Base-by-base conservation (phyloP, 2,888 invertebrate species). In the Masnerella sp. region DNA sequence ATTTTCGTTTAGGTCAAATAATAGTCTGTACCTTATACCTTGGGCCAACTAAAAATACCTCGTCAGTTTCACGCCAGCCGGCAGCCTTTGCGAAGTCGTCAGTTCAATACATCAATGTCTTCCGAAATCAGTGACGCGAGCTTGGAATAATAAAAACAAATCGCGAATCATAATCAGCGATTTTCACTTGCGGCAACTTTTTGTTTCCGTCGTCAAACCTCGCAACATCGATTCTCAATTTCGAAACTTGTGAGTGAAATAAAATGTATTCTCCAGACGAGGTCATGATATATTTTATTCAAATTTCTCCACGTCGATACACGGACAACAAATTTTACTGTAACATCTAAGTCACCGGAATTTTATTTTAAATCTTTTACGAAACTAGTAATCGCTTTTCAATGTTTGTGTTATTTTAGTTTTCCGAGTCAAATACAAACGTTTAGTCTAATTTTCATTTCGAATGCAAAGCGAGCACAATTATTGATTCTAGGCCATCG, bases 1-100 rank as follows among this genome's bases (percentile, higher is more conserved):
- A 59, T 59, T 45, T 59, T 59, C 25, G 45, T 45, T 45, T 36
- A 43, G 59, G 58, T 43, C 43, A 43, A 30, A 58, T 58, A 58
- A 43, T 58, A 43, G 15, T 18, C 20, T 43, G 42, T 58, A 58
- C 56, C 56, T 38, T 38, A 22, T 42, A 45, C 18, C 43, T 40
- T 15, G 38, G 17, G 52, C 52, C 28, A 32, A 43, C 58, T 43
- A 58, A 58, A 58, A 58, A 58, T 58, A 58, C 34, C 7, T 43
- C 18, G 43, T 58, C 43, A 43, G 58, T 43, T 43, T 58, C 43
- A 43, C 34, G 58, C 32, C 42, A 42, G 12, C 30, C 56, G 28
- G 56, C 34, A 58, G 12, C 15, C 42, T 28, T 32, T 12, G 30
- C 18, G 9, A 43, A 58, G 15, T 32, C 22, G 43, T 45, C 40